These are phyloP conservation scores for Troides helena DNA, from an alignment of 2,888 invertebrate species.

Conservation along the genomic window DNA sequence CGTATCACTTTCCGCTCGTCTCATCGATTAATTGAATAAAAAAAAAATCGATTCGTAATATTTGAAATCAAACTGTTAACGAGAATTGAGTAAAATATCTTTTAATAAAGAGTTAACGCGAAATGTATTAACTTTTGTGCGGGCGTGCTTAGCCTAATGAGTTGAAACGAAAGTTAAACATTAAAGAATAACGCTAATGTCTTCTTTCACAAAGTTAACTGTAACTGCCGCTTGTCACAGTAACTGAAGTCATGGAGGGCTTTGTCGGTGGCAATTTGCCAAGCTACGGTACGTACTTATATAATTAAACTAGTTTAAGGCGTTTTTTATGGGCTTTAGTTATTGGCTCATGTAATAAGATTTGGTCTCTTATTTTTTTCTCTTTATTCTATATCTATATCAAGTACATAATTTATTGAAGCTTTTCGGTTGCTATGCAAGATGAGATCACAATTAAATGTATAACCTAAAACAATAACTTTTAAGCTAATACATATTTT, in stretches of 20 bases:
- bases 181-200: constrained; percentile 6
- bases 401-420: neutral
- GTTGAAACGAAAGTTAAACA: constrained; percentile 1
- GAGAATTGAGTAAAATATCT: too few relatives aligned
- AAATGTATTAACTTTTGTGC: too few relatives aligned
- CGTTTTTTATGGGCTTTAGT: constrained; percentile 6
- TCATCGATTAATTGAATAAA: too few relatives aligned
- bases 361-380: neutral
- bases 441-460: too few relatives aligned
- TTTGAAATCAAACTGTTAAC: too few relatives aligned
- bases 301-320: constrained; percentile 20
- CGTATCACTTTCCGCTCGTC: too few relatives aligned
- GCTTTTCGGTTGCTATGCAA: too few relatives aligned
- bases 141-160: constrained; percentile 1
- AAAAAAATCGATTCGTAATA: too few relatives aligned
- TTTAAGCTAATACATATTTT: too few relatives aligned
- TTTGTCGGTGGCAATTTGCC: constrained; percentile 10
- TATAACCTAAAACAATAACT: too few relatives aligned
- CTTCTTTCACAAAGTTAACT: constrained; percentile 14
- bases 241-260: neutral
- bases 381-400: neutral
- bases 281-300: constrained; percentile 14
- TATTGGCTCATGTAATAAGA: constrained; percentile 15
- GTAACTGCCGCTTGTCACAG: constrained; percentile 8
- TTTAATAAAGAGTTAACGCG: too few relatives aligned